Conservation (phyloP, 2,797 vertebrate species). For the Eidolon dupreanum region DNA sequence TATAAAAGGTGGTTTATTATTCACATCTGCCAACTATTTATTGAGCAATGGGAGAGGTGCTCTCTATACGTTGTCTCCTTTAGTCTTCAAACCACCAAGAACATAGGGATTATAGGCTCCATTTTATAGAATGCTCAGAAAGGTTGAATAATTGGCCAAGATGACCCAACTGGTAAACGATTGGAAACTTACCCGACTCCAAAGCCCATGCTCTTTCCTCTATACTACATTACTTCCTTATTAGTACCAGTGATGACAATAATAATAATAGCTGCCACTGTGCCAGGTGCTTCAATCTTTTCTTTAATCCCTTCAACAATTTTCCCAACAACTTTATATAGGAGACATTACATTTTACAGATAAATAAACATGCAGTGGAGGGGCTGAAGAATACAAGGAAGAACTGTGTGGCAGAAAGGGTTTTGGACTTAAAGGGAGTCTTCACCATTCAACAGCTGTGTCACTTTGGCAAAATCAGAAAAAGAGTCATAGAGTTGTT, state of each 20-base stretch:
- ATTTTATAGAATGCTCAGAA: not conserved
- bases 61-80: not conserved
- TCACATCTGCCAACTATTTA: not conserved
- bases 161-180: not conserved
- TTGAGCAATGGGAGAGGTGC: not conserved
- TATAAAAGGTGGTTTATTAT: not conserved
- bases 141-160: not conserved
- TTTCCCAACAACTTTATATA: not conserved
- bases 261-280: not conserved
- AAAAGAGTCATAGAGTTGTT: not conserved
- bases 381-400: not conserved
- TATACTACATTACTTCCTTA: not conserved
- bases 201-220: not conserved
- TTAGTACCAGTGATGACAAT: not conserved
- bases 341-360: not conserved
- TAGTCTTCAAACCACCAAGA: not conserved
- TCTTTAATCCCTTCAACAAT: not conserved
- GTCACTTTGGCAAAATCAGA: not conserved
- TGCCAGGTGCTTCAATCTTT: not conserved
- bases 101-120: not conserved
- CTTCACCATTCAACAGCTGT: not conserved
- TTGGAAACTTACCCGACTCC: not conserved
- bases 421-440: not conserved
- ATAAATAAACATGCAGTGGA: not conserved
- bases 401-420: not conserved